Conservation (phyloP, 2,888 invertebrate species). For the Achlya flavicornis region DNA sequence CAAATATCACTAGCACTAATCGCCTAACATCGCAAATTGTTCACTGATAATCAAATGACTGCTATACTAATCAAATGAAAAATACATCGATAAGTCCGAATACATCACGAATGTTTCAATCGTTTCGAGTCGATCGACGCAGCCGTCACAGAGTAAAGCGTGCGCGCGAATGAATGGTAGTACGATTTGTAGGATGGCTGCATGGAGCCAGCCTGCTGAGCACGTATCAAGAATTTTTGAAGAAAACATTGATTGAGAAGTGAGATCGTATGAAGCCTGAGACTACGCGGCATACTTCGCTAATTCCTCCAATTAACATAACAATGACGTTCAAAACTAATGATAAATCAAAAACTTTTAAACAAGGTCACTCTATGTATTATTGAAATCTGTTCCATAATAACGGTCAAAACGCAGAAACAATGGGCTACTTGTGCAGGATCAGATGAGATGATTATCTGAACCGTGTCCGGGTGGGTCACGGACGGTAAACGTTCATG, state of each 20-base stretch:
- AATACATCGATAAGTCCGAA: slow-evolving; percentile 51
- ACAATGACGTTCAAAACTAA: not conserved
- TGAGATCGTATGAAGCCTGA: slow-evolving; percentile 26
- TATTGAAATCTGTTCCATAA: slow-evolving; percentile 29
- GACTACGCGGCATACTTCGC: slow-evolving; percentile 6
- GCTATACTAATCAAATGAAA: slow-evolving; percentile 42
- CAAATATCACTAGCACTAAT: slow-evolving; percentile 25
- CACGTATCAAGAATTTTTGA: slow-evolving; percentile 33
- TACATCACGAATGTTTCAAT: slow-evolving; percentile 37
- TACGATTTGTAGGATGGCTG: slow-evolving; percentile 28
- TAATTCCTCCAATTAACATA: not conserved
- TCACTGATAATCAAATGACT: no score
- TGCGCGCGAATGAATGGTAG: slow-evolving; percentile 72
- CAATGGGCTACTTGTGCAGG: slow-evolving; percentile 52
- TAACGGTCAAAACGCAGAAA: slow-evolving; percentile 35
- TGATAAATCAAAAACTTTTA: slow-evolving; percentile 26
- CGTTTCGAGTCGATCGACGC: slow-evolving; percentile 51
- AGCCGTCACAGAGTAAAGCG: slow-evolving; percentile 64
- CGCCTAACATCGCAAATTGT: not conserved
- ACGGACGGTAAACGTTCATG: slow-evolving; percentile 52
- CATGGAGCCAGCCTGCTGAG: slow-evolving; percentile 20
- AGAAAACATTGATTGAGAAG: slow-evolving; percentile 36
- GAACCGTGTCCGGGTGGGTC: slow-evolving; percentile 51
- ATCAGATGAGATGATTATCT: slow-evolving; percentile 59
- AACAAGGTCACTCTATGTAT: slow-evolving; percentile 28